Base-by-base conservation (phyloP, 2,888 invertebrate species). In the Conistra vaccinii region DNA sequence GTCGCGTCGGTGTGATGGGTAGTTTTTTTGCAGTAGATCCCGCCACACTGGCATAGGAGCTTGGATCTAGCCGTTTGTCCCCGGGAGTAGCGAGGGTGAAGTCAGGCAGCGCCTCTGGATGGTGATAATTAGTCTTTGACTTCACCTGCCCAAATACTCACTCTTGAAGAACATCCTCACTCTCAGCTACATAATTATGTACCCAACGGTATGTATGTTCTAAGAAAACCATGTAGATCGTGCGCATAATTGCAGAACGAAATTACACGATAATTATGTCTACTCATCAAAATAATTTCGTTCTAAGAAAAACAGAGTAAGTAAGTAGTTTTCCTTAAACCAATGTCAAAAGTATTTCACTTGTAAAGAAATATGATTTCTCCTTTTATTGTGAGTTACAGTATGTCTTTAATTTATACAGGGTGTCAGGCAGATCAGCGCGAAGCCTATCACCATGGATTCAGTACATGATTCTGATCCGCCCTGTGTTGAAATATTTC, bases 251-350 rank as follows among this genome's bases (percentile, higher is more conserved):
- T 79, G 69, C 5, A 71, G 55, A 62, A 58, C n/a, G 14, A 62
- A 83, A 73, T 69, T 66, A 67, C 58, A 14, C 4, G 53, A 73
- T 84, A 80, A 84, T 74, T 45, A 80, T 63, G 12, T n/a, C n/a
- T 60, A 55, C 67, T 80, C 48, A 55, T 62, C 48, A 62, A 39
- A 69, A 63, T 84, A 74, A 81, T 69, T 84, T 69, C 10, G 23
- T 80, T 84, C 80, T 63, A 58, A 80, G 84, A 81, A 83, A 63
- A 81, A 62, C 20, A 39, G 39, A 32, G 3, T 32, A 32, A 3
- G 3, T 32, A 35, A 3, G 35, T 6, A 3, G 42, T 78, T 82
- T 78, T 82, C 67, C 78, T 82, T 62, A 9, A 57, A 26, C 6
- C 32, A 62, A 57, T 57, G 42, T 42, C 42, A 81, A n/a, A 32